Evolutionary conservation across 2,888 invertebrate genomes (phyloP).

Genomic region (Callosobruchus maculatus): DNA sequence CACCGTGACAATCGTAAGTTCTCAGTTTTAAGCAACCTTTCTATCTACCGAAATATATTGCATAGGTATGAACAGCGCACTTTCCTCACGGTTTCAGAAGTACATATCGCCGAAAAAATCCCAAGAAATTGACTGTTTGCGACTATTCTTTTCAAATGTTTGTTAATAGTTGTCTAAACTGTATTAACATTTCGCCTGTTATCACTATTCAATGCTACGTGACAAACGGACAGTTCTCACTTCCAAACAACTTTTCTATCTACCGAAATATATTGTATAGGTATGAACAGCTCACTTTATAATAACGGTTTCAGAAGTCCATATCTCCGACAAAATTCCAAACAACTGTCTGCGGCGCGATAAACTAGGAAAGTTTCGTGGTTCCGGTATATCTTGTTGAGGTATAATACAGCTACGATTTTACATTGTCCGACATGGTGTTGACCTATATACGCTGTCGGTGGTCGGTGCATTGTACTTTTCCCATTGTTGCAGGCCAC

Average conservation of each 20-base stretch:
- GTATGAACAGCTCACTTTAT: not conserved
- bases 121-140: too few relatives aligned
- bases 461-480: not conserved
- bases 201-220: too few relatives aligned
- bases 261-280: not conserved
- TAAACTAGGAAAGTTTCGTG: not conserved
- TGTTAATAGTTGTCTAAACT: too few relatives aligned
- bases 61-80: too few relatives aligned
- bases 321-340: not conserved
- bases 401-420: not conserved
- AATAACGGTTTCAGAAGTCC: not conserved
- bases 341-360: not conserved
- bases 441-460: not conserved
- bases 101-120: too few relatives aligned
- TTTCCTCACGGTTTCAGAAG: too few relatives aligned
- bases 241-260: not conserved
- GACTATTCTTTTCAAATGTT: too few relatives aligned
- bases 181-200: too few relatives aligned
- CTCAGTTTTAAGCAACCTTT: too few relatives aligned
- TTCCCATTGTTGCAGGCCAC: not conserved
- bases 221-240: too few relatives aligned
- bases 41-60: too few relatives aligned
- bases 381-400: not conserved
- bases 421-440: not conserved
- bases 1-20: too few relatives aligned